Conservation (phyloP, 1,140 invertebrate genomes). For the Mesaphorura yosii region DNA sequence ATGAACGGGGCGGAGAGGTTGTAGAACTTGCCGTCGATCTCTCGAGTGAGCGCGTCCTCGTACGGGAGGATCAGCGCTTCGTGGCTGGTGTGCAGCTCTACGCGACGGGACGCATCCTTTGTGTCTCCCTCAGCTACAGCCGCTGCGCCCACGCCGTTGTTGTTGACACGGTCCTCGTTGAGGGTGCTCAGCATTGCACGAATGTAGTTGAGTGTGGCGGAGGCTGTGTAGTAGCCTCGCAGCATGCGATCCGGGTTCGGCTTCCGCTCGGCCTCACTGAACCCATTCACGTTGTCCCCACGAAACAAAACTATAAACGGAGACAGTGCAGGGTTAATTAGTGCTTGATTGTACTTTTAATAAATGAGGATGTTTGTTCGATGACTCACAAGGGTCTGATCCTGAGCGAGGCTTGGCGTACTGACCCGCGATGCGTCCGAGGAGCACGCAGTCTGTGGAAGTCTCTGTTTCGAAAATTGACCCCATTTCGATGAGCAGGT, state of each 20-base stretch:
- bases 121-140: neutral
- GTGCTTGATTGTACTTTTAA: too few species aligned
- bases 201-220: slow-evolving; percentile 3
- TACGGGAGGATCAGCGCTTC: slow-evolving; percentile 1
- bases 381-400: neutral
- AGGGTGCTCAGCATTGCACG: neutral
- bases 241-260: neutral
- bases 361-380: neutral
- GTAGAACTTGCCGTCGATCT: slow-evolving; percentile 6
- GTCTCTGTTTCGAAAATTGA: neutral
- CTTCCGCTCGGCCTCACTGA: neutral
- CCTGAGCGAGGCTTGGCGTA: slow-evolving; percentile 7
- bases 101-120: neutral
- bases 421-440: slow-evolving; percentile 8
- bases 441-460: neutral
- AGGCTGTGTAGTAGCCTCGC: slow-evolving; percentile 1
- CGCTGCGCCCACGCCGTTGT: too few species aligned
- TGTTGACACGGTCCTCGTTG: slow-evolving; percentile 1
- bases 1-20: slow-evolving; percentile 5
- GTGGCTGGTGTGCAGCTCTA: neutral
- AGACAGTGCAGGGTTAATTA: too few species aligned
- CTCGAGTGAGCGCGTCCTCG: slow-evolving; percentile 1
- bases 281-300: slow-evolving; percentile 3
- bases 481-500: neutral
- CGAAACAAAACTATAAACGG: too few species aligned